These are phyloP conservation scores for Benitochromis conjunctus DNA, from an alignment of 2,113 vertebrate species.

Conservation along the genomic window DNA sequence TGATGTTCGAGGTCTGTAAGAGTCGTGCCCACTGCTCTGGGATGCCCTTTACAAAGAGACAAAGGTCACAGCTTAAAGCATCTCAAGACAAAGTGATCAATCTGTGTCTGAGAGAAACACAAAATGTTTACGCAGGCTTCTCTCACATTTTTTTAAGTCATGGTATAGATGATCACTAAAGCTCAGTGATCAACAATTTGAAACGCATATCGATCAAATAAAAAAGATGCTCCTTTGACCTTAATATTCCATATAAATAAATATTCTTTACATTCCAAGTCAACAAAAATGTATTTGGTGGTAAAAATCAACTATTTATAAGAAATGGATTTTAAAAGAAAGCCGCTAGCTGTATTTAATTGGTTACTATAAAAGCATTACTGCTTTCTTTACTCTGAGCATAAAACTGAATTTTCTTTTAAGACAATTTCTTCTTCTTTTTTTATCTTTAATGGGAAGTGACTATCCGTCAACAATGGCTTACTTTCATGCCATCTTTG, in stretches of 20 bases:
- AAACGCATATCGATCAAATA: neutral
- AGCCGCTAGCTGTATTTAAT: neutral
- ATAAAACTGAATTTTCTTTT: neutral
- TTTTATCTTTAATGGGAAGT: neutral
- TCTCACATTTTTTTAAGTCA: neutral
- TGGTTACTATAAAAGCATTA: neutral
- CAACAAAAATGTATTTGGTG: neutral
- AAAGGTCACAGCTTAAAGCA: neutral
- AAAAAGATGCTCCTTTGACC: neutral
- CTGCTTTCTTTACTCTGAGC: neutral
- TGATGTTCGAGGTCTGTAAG: conserved; percentile 98
- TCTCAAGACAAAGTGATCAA: neutral
- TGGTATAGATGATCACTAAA: neutral
- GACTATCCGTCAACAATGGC: neutral
- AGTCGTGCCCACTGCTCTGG: conserved; percentile 97
- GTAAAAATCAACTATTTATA: neutral
- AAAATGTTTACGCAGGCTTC: neutral
- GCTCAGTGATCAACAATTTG: neutral
- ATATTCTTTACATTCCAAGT: neutral
- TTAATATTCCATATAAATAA: neutral
- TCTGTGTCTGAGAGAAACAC: neutral
- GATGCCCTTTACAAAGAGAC: conserved; percentile 79
- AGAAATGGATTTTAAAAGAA: neutral
- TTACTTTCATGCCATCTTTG: neutral
- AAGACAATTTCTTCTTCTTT: neutral